phyloP scores from a whole-genome alignment of 2,888 invertebrate species.

The Diarsia mendica region DNA sequence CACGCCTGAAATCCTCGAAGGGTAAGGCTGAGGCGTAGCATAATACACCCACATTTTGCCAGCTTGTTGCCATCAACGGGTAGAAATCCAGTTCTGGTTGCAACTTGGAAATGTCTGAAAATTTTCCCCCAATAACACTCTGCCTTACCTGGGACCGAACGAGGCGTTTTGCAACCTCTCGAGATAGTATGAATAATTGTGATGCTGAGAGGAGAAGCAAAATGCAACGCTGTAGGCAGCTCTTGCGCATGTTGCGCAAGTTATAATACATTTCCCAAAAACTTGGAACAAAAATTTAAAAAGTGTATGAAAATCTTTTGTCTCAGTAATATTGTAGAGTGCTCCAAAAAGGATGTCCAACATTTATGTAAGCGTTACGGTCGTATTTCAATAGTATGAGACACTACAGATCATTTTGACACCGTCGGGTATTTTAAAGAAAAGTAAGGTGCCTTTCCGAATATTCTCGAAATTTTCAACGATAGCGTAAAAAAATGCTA shows the following conservation, averaged over 20 bases:
- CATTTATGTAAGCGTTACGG: background rate
- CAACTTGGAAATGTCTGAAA: background rate
- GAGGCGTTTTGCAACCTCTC: constrained; percentile 20
- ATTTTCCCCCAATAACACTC: background rate
- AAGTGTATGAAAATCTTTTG: background rate
- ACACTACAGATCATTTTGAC: constrained; percentile 12
- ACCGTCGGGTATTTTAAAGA: background rate
- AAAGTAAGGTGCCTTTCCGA: background rate
- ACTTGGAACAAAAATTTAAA: background rate
- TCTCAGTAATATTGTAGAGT: constrained; percentile 25
- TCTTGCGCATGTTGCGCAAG: background rate
- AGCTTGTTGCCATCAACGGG: background rate
- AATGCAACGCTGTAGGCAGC: background rate
- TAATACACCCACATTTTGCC: background rate
- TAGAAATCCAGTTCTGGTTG: background rate
- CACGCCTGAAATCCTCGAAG: background rate
- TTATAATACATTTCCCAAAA: background rate
- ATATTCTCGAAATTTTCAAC: background rate
- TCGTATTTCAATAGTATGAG: constrained; percentile 14
- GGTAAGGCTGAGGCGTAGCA: no score
- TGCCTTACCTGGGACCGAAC: background rate
- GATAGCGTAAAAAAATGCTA: background rate
- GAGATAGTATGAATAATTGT: no score
- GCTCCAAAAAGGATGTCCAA: constrained; percentile 16
- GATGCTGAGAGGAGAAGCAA: background rate